A percentile compares a stretch with the other conserved stretches of the same genome.
phyloP scores from a whole-genome alignment of 2,888 invertebrate genomes.

The Tridacna crocea region DNA sequence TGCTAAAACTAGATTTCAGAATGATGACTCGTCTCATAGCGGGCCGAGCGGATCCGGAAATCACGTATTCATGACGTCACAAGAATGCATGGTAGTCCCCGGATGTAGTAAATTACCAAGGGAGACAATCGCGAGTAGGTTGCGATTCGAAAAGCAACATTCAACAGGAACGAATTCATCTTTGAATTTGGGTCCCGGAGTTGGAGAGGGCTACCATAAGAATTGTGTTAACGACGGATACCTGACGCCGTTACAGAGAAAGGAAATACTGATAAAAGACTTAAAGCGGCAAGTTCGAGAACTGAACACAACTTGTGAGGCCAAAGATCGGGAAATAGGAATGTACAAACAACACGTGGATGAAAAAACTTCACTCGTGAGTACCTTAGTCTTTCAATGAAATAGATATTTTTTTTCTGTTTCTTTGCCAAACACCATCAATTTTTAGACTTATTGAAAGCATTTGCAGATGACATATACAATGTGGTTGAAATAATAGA shows the following conservation, averaged over 20 bases:
- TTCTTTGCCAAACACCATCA: too few relatives aligned
- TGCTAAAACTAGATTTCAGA: conserved; percentile 32
- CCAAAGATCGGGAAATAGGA: conserved; percentile 66
- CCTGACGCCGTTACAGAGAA: conserved; percentile 75
- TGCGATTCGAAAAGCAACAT: conserved; percentile 72
- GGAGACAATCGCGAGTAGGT: conserved; percentile 69
- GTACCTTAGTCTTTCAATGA: neutral
- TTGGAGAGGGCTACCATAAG: conserved; percentile 32
- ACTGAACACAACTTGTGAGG: conserved; percentile 62
- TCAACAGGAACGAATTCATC: neutral
- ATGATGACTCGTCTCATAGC: conserved; percentile 18
- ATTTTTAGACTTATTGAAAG: too few relatives aligned
- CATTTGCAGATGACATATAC: too few relatives aligned
- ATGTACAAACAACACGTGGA: conserved; percentile 64
- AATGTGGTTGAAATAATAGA: too few relatives aligned
- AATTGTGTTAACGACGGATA: conserved; percentile 66
- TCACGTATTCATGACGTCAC: conserved; percentile 64
- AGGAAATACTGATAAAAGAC: conserved; percentile 69
- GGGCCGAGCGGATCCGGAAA: conserved; percentile 38
- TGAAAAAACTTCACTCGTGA: conserved; percentile 62
- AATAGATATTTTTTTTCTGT: too few relatives aligned
- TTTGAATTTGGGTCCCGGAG: neutral
- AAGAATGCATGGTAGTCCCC: conserved; percentile 62
- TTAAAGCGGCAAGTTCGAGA: conserved; percentile 68
- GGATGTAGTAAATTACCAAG: conserved; percentile 60